Conservation (phyloP, 2,113 vertebrate species). For the Oreochromis niloticus region DNA sequence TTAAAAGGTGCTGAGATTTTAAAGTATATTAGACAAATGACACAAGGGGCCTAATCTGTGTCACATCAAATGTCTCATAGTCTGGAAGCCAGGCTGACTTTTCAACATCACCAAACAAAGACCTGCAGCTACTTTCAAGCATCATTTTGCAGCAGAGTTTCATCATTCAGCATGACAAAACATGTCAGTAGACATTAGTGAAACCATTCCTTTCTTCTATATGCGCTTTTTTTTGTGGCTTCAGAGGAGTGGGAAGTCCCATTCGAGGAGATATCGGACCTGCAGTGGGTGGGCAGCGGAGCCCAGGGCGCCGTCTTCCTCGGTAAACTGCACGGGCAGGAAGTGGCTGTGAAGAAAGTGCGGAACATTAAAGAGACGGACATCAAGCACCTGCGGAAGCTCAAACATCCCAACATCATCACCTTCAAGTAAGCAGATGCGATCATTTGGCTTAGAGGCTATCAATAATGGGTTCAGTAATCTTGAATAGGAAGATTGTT, state of each 20-base stretch:
- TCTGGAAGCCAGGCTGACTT: neutral
- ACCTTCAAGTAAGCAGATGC: constrained; percentile 88
- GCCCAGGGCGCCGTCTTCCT: constrained; percentile 96
- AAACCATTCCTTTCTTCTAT: neutral
- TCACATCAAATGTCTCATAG: neutral
- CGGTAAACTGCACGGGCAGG: constrained; percentile 90
- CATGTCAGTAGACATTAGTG: neutral
- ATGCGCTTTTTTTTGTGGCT: neutral
- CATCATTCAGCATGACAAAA: neutral
- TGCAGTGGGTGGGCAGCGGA: constrained; percentile 97
- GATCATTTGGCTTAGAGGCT: neutral
- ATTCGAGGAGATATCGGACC: constrained; percentile 97
- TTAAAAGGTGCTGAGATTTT: neutral
- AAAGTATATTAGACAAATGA: neutral
- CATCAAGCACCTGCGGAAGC: constrained; percentile 94
- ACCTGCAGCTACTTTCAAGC: neutral
- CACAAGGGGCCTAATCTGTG: neutral
- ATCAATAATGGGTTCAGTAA: neutral
- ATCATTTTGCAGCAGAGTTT: neutral
- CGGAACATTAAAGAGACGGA: constrained; percentile 95
- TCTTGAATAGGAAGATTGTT: neutral
- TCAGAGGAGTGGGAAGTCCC: constrained; percentile 89
- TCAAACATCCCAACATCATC: constrained; percentile 98
- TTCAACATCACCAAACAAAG: neutral
- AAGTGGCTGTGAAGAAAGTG: constrained; percentile 96